These are phyloP conservation scores for Zoanthus sociatus DNA, from an alignment of 92 coral and sea anemone species.

Conservation along the genomic window DNA sequence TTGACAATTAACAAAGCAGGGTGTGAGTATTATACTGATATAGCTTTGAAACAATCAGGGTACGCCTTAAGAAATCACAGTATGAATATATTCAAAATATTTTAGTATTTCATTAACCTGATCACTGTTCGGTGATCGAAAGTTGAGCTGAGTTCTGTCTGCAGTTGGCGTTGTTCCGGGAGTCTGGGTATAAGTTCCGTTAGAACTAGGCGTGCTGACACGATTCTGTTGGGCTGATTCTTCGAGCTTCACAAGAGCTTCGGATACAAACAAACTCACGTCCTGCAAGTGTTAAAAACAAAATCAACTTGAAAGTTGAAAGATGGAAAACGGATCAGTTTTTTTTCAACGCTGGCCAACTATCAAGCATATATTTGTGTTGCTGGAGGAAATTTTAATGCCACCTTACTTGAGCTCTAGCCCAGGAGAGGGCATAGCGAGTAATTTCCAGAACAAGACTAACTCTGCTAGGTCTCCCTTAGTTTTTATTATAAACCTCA, in stretches of 20 bases:
- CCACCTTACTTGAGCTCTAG: too few species aligned
- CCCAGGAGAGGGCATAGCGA: too few species aligned
- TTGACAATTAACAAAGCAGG: too few species aligned
- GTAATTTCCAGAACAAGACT: too few species aligned
- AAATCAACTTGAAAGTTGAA: neutral
- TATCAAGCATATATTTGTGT: too few species aligned
- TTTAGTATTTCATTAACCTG: neutral
- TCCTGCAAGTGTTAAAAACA: neutral
- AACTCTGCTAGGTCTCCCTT: neutral
- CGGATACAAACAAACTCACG: conserved; percentile 17
- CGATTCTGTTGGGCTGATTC: neutral
- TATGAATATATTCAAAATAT: too few species aligned
- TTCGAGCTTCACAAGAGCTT: neutral
- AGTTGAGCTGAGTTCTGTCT: neutral
- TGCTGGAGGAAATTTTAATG: too few species aligned
- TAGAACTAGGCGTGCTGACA: neutral
- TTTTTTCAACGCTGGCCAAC: too few species aligned
- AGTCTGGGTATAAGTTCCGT: neutral
- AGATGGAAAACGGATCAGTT: neutral
- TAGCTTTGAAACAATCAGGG: too few species aligned
- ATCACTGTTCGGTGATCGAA: neutral
- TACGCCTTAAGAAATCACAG: too few species aligned
- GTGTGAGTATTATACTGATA: too few species aligned
- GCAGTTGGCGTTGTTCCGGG: neutral
- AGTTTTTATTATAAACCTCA: neutral